Conservation (phyloP, 2,797 vertebrate genomes). For the Paramormyrops hopkinsi region DNA sequence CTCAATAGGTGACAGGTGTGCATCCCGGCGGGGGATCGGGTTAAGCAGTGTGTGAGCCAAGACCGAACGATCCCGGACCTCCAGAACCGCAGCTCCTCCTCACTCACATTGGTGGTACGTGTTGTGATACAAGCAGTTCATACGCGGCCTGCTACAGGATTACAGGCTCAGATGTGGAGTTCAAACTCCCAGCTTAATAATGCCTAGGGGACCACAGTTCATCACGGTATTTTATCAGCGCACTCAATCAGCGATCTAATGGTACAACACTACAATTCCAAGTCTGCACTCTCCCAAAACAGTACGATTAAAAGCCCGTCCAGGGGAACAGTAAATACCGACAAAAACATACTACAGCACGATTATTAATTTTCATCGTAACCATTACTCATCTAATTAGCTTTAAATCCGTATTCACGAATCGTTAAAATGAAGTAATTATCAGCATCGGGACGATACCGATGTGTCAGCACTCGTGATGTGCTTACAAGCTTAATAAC, state of each 20-base stretch:
- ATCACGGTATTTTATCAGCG: background rate
- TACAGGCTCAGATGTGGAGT: background rate
- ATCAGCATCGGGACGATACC: background rate
- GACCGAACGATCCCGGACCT: background rate
- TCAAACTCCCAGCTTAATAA: background rate
- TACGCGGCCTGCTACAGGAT: background rate
- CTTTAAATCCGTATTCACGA: background rate
- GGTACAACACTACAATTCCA: background rate
- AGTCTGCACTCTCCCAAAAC: background rate
- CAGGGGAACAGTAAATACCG: background rate
- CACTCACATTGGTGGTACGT: background rate
- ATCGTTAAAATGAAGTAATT: background rate
- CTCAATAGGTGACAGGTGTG: constrained; percentile 15
- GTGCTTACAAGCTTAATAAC: background rate
- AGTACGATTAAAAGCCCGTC: background rate
- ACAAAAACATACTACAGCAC: background rate
- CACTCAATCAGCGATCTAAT: background rate
- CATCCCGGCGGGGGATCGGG: background rate
- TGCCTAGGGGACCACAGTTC: background rate
- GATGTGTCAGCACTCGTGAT: background rate
- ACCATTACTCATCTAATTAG: background rate
- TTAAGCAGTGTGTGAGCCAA: background rate
- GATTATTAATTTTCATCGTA: background rate
- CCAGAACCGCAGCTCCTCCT: background rate
- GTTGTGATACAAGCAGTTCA: background rate